phyloP scores from a whole-genome alignment of 2,888 invertebrate genomes.

The Limnephilus marmoratus region DNA sequence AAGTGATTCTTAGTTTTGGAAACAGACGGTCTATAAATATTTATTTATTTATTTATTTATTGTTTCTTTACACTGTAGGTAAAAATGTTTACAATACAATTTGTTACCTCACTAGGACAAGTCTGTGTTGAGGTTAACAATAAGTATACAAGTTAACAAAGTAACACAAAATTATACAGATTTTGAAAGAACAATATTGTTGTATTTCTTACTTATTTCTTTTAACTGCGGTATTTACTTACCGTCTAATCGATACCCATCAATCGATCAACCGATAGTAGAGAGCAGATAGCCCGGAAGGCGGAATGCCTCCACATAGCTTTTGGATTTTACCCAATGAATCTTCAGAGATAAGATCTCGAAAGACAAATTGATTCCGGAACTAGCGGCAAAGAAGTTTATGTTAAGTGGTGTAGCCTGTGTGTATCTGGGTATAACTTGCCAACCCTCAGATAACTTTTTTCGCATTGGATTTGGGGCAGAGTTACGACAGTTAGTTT shows the following conservation, averaged over 20 bases:
- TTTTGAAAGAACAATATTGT: too few relatives aligned
- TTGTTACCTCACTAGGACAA: too few relatives aligned
- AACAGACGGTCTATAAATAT: neutral
- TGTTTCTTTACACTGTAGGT: too few relatives aligned
- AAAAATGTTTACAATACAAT: too few relatives aligned
- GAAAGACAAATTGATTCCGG: conserved; percentile 36
- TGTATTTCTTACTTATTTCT: too few relatives aligned
- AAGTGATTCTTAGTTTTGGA: neutral
- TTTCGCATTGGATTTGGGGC: neutral
- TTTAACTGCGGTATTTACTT: neutral
- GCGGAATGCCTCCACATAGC: neutral
- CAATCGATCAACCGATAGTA: neutral
- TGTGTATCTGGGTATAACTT: conserved; percentile 1
- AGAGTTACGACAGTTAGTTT: neutral
- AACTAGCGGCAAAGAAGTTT: neutral
- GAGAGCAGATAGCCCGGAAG: neutral
- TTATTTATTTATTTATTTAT: too few relatives aligned
- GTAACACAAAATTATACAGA: too few relatives aligned
- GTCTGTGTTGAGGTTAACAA: too few relatives aligned
- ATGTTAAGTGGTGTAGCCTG: conserved; percentile 13
- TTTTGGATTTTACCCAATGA: conserved; percentile 13
- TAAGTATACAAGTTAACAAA: too few relatives aligned
- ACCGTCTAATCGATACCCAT: neutral
- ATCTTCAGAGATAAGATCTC: conserved; percentile 34
- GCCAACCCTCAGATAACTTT: neutral